Evolutionary conservation across 2,797 vertebrate species (phyloP).

Genomic region (Anguilla marmorata): DNA sequence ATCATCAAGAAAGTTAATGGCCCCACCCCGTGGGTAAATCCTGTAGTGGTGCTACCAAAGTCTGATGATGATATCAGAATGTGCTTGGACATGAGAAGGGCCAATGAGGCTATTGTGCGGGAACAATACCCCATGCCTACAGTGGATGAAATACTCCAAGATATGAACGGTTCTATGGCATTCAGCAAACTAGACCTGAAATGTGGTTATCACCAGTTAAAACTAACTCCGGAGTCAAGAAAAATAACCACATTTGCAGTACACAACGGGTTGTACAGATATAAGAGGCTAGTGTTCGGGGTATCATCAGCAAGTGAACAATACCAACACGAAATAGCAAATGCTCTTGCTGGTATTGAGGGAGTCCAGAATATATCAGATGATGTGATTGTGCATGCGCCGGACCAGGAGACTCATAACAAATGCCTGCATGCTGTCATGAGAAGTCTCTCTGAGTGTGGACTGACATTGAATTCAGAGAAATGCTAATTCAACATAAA

Average conservation of each 20-base stretch:
- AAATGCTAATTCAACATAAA: conserved; percentile 47
- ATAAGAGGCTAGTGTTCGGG: conserved; percentile 41
- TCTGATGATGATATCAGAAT: too few species aligned
- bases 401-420: conserved; percentile 26
- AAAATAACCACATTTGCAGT: conserved; percentile 3
- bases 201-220: conserved; percentile 20
- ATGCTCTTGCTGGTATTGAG: conserved; percentile 29
- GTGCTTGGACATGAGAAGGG: too few species aligned
- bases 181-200: background rate
- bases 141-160: background rate
- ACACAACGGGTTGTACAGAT: conserved; percentile 3
- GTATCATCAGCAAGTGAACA: conserved; percentile 42
- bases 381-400: background rate
- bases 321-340: conserved; percentile 37
- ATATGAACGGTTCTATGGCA: background rate
- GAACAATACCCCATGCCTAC: background rate
- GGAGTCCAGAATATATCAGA: conserved; percentile 31
- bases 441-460: conserved; percentile 18
- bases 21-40: too few species aligned
- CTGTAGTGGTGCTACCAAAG: too few species aligned
- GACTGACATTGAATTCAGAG: conserved; percentile 34
- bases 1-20: too few species aligned
- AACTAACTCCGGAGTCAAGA: conserved; percentile 24
- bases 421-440: conserved; percentile 26
- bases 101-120: too few species aligned